Conservation (phyloP, 2,888 invertebrate genomes). For the Nemoura dubitans region DNA sequence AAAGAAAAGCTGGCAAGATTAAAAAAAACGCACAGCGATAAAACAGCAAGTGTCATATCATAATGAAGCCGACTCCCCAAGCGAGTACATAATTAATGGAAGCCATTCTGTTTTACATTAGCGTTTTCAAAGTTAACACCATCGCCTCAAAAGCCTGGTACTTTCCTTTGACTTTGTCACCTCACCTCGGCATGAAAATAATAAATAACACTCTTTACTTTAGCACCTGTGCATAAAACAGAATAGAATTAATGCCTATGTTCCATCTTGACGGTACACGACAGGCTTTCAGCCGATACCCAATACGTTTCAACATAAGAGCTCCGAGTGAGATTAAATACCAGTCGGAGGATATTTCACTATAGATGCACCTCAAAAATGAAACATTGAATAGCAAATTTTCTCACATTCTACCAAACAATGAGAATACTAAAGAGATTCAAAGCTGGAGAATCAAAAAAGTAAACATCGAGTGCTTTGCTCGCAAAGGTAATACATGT, state of each 20-base stretch:
- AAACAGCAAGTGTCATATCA: background rate
- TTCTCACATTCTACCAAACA: no score
- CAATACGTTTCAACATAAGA: no score
- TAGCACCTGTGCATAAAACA: background rate
- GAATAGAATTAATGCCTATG: slow-evolving; percentile 8
- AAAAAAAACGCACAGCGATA: background rate
- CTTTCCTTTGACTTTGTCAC: slow-evolving; percentile 18
- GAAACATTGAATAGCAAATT: no score
- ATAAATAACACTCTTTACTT: slow-evolving; percentile 21
- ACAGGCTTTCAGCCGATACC: no score
- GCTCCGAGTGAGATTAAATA: no score
- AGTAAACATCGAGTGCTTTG: no score
- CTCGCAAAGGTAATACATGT: no score
- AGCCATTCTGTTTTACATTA: slow-evolving; percentile 2
- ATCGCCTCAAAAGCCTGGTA: slow-evolving; percentile 13
- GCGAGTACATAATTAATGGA: background rate
- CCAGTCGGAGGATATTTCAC: no score
- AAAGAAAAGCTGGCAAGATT: background rate
- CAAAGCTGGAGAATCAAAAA: no score
- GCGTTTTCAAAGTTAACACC: slow-evolving; percentile 7
- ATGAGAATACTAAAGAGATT: no score
- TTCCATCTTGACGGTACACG: background rate
- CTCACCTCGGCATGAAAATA: background rate
- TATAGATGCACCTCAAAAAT: no score
- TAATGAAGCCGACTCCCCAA: background rate